Percentiles rank a stretch among this genome's conserved stretches.
These are phyloP conservation scores for Mechanitis mazaeus DNA, from an alignment of 2,888 invertebrate genomes.

Conservation along the genomic window DNA sequence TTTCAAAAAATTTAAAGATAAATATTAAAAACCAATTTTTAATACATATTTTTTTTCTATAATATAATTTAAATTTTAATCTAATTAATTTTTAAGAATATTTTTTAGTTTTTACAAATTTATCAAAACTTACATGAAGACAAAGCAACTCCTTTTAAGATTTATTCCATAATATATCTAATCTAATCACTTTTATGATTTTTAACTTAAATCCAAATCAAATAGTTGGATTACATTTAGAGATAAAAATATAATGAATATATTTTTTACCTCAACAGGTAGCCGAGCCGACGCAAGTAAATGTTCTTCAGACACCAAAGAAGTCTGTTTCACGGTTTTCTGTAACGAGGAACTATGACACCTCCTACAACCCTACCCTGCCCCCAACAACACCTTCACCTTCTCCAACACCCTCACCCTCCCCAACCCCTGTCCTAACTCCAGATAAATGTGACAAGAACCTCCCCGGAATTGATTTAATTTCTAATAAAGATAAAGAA, in stretches of 20 bases:
- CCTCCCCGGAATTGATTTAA: background rate
- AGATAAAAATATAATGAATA: background rate
- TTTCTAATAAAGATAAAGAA: slow-evolving; percentile 6
- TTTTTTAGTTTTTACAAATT: too few species aligned
- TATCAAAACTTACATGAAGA: too few species aligned
- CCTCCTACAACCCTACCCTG: slow-evolving; percentile 47
- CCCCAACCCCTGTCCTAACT: slow-evolving; percentile 17
- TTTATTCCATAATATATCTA: too few species aligned
- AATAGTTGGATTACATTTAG: too few species aligned
- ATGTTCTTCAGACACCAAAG: slow-evolving; percentile 78
- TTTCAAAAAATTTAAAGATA: too few species aligned
- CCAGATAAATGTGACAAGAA: slow-evolving; percentile 11
- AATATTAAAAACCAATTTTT: too few species aligned
- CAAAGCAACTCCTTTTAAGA: too few species aligned
- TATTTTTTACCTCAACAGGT: slow-evolving; percentile 43
- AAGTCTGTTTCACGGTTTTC: slow-evolving; percentile 61
- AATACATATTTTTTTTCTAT: too few species aligned
- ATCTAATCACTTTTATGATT: too few species aligned
- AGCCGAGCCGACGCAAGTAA: slow-evolving; percentile 63
- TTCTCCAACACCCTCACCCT: slow-evolving; percentile 28
- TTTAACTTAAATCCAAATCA: too few species aligned
- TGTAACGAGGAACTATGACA: slow-evolving; percentile 66
- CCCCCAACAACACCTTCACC: slow-evolving; percentile 27
- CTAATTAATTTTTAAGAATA: too few species aligned
- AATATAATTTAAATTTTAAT: too few species aligned